These are phyloP conservation scores for Caranx ignobilis DNA, from an alignment of 2,113 vertebrate genomes.

Conservation along the genomic window DNA sequence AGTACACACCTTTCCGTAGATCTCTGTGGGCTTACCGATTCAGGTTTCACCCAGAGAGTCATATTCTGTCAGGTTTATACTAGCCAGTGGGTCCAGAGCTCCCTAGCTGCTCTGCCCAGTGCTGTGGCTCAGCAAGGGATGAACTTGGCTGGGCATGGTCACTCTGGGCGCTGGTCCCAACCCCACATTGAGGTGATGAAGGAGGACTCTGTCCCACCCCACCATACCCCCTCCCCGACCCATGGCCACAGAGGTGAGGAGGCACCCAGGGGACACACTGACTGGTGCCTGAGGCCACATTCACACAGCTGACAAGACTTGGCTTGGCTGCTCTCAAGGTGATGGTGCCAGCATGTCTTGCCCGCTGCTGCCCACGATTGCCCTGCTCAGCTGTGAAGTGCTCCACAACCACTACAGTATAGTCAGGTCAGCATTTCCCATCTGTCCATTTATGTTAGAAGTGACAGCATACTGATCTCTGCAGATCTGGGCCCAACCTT, in stretches of 20 bases:
- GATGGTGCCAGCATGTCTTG: constrained; percentile 76
- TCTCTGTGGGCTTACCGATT: constrained; percentile 41
- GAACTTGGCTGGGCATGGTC: constrained; percentile 59
- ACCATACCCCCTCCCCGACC: constrained; percentile 29
- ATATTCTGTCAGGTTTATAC: constrained; percentile 34
- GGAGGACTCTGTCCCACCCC: constrained; percentile 69
- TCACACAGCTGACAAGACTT: constrained; percentile 67
- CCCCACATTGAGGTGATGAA: constrained; percentile 75
- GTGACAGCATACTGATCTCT: not conserved
- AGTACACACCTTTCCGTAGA: constrained; percentile 40
- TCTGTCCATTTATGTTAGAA: constrained; percentile 9
- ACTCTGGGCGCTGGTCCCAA: constrained; percentile 62
- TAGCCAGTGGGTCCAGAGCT: constrained; percentile 51
- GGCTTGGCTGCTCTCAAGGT: constrained; percentile 55
- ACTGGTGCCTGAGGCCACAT: constrained; percentile 67
- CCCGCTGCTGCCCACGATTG: constrained; percentile 60
- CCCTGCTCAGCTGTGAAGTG: constrained; percentile 57
- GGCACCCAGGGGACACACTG: constrained; percentile 74
- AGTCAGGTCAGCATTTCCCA: constrained; percentile 48
- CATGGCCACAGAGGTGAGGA: constrained; percentile 70
- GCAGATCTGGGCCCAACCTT: not conserved
- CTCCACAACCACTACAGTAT: constrained; percentile 44
- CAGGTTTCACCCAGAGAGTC: constrained; percentile 32
- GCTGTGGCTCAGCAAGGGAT: constrained; percentile 48
- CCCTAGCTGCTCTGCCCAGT: constrained; percentile 50